Percentiles rank a stretch among this genome's conserved stretches.
Conservation (phyloP, 2,113 vertebrate genomes). For the Xerus inauris region DNA sequence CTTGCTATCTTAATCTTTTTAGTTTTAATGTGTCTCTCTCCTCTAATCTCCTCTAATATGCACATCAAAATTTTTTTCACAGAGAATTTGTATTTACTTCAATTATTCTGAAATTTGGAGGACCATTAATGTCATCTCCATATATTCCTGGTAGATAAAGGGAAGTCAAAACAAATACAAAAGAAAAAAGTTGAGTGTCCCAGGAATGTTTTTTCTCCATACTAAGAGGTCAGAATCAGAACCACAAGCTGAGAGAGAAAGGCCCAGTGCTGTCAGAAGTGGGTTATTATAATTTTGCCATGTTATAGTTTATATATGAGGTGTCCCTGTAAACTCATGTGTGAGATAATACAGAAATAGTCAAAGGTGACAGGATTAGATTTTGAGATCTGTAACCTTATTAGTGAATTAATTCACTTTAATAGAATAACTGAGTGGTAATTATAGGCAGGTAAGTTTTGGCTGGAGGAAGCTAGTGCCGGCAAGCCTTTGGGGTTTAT, state of each 20-base stretch:
- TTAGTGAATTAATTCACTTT: too few species aligned
- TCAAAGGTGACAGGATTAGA: too few species aligned
- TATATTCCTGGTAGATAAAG: accelerated
- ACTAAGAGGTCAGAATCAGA: background rate
- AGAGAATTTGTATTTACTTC: background rate
- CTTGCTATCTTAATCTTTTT: background rate
- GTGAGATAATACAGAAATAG: too few species aligned
- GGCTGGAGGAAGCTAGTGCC: too few species aligned
- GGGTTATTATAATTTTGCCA: background rate
- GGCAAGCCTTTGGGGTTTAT: too few species aligned
- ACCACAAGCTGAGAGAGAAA: too few species aligned
- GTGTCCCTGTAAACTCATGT: too few species aligned
- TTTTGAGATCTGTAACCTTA: too few species aligned
- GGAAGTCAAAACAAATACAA: background rate
- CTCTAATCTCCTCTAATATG: background rate
- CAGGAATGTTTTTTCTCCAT: too few species aligned
- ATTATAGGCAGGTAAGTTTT: too few species aligned
- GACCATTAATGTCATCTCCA: background rate
- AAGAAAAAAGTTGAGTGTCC: accelerated
- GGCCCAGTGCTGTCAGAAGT: background rate
- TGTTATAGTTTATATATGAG: too few species aligned
- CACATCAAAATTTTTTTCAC: background rate
- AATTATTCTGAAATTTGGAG: background rate
- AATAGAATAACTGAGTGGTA: too few species aligned
- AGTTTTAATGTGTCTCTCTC: background rate